Base-by-base conservation (phyloP, 2,888 invertebrate species). In the Ophion ellenae region DNA sequence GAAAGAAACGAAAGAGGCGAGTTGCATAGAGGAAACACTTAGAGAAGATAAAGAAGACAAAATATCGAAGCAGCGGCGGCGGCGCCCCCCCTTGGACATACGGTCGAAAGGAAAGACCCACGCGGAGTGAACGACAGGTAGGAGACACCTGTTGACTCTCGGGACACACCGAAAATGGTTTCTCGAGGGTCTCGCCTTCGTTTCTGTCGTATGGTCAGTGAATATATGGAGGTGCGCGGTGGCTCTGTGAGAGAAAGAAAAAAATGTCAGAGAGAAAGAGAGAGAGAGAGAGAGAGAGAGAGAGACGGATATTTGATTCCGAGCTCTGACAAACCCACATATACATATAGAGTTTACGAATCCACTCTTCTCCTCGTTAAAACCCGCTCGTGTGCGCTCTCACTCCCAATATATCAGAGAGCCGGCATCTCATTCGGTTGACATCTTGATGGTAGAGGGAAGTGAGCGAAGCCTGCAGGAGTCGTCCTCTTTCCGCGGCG, bases 321-420 rank as follows among this genome's bases (percentile, higher is more conserved):
- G 78, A 14, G 45, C 11, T 40, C 67, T 66, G 53, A 53, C 64
- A 69, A 59, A 61, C 40, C 32, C 57, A 64, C 24, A 66, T 4
- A 66, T 17, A 40, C 57, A 53, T 40, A 83, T 57, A 79, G 71
- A 69, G 66, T n/a, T 74, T 57, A 75, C 76, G 84, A 75, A 53
- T 81, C 84, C 82, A 83, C 84, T 80, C 73, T 67, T 79, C 83
- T 76, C 81, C 81, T 83, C 86, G 86, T 86, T 86, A 83, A 86
- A 86, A 86, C 61, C 53, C 86, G 77, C 86, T 81, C 81, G 86
- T 83, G 85, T 83, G 83, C 80, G 70, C 78, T 78, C 89, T 90
- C 90, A 90, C 89, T 92, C 91, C 88, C 91, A 90, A 93, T 93
- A 92, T 93, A 93, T 93, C 93, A 93, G 90, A 88, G 87, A 28